These are phyloP conservation scores for Agrotis exclamationis DNA, from an alignment of 2,888 invertebrate species.

Conservation along the genomic window DNA sequence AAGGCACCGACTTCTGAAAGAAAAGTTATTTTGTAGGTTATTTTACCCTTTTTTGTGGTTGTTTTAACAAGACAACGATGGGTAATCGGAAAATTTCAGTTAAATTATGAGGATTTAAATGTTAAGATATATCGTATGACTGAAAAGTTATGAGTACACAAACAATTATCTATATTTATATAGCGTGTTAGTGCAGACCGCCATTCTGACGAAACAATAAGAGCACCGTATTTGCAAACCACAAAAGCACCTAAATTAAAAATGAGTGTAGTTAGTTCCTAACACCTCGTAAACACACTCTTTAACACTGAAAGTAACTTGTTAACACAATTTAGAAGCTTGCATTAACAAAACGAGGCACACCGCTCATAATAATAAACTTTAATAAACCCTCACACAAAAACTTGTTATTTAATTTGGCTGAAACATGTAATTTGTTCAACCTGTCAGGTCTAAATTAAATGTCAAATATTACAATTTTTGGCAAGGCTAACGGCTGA, in stretches of 20 bases:
- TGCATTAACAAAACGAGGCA: constrained; percentile 9
- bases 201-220: too few relatives aligned
- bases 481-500: neutral
- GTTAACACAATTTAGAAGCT: constrained; percentile 21
- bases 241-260: neutral
- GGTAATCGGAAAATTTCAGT: too few relatives aligned
- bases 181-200: too few relatives aligned
- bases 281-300: constrained; percentile 3
- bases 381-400: constrained; percentile 28
- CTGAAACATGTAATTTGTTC: constrained; percentile 32
- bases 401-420: constrained; percentile 39
- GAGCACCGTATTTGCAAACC: neutral
- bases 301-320: neutral
- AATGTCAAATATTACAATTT: constrained; percentile 39
- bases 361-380: constrained; percentile 21
- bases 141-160: too few relatives aligned
- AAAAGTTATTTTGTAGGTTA: too few relatives aligned
- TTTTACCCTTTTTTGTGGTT: too few relatives aligned
- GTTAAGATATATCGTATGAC: too few relatives aligned
- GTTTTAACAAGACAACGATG: too few relatives aligned
- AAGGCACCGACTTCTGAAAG: too few relatives aligned
- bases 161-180: too few relatives aligned
- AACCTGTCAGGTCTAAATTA: constrained; percentile 28
- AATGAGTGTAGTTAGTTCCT: neutral
- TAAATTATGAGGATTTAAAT: too few relatives aligned